Evolutionary conservation across 1,140 invertebrate genomes (phyloP).

Genomic region (Bombus pyrosoma): DNA sequence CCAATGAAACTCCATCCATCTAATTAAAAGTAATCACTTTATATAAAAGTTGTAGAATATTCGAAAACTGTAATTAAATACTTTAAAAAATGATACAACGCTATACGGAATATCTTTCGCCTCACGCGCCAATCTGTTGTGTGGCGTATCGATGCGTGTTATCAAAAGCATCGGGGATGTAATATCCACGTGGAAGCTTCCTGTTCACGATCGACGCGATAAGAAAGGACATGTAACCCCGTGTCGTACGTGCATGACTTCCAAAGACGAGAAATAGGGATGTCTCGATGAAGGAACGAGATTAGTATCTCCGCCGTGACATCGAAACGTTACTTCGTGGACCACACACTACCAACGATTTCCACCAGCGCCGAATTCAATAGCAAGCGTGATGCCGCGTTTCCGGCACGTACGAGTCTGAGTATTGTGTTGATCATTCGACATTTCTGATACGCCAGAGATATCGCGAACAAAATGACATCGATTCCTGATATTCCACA

Average conservation of each 20-base stretch:
- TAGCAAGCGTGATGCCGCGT: constrained; percentile 45
- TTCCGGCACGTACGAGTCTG: constrained; percentile 59
- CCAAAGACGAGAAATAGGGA: constrained; percentile 45
- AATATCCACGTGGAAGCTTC: constrained; percentile 31
- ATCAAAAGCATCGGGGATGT: neutral
- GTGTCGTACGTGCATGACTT: constrained; percentile 40
- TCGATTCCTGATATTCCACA: constrained; percentile 42
- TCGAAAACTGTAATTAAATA: neutral
- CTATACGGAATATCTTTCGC: neutral
- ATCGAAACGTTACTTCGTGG: constrained; percentile 60
- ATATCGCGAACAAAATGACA: constrained; percentile 63
- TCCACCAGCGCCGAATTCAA: constrained; percentile 45
- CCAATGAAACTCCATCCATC: neutral
- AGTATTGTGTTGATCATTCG: constrained; percentile 64
- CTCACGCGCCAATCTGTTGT: neutral
- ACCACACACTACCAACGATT: constrained; percentile 41
- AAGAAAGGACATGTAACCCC: neutral
- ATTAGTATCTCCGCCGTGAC: constrained; percentile 57
- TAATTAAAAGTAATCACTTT: neutral
- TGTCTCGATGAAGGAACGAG: constrained; percentile 53
- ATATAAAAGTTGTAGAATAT: neutral
- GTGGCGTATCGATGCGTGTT: neutral
- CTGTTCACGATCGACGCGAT: constrained; percentile 19
- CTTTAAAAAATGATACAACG: neutral
- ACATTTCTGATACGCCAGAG: constrained; percentile 48